phyloP scores from a whole-genome alignment of 2,888 invertebrate genomes.

The Ferrisia virgata region DNA sequence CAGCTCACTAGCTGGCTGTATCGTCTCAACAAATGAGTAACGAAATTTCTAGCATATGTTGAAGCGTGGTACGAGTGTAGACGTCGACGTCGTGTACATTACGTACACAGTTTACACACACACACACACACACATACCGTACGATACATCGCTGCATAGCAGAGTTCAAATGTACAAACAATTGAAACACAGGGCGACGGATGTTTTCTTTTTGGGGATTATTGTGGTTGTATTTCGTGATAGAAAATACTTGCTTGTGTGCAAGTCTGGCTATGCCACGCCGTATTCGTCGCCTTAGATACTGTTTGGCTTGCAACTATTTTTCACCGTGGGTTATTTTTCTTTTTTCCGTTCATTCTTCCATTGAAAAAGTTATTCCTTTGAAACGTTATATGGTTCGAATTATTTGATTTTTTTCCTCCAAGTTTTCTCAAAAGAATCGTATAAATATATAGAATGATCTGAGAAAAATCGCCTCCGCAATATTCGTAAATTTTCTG shows the following conservation, averaged over 20 bases:
- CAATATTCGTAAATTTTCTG: too few relatives aligned
- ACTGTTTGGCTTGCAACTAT: background rate
- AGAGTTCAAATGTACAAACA: background rate
- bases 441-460: too few relatives aligned
- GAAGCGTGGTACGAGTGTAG: too few relatives aligned
- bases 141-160: background rate
- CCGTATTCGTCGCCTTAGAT: background rate
- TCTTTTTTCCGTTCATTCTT: background rate
- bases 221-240: background rate
- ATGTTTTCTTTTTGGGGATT: background rate
- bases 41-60: background rate
- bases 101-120: too few relatives aligned
- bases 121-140: too few relatives aligned
- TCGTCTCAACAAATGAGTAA: background rate
- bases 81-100: too few relatives aligned
- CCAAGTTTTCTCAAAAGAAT: too few relatives aligned
- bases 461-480: too few relatives aligned
- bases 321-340: background rate
- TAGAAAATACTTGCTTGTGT: background rate
- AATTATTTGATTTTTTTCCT: slow-evolving; percentile 10
- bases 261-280: background rate
- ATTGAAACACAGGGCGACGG: background rate
- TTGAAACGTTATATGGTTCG: background rate
- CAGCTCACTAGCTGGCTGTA: background rate
- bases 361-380: background rate